These are phyloP conservation scores for Paradoxurus hermaphroditus DNA, from an alignment of 2,113 vertebrate species.

Conservation along the genomic window DNA sequence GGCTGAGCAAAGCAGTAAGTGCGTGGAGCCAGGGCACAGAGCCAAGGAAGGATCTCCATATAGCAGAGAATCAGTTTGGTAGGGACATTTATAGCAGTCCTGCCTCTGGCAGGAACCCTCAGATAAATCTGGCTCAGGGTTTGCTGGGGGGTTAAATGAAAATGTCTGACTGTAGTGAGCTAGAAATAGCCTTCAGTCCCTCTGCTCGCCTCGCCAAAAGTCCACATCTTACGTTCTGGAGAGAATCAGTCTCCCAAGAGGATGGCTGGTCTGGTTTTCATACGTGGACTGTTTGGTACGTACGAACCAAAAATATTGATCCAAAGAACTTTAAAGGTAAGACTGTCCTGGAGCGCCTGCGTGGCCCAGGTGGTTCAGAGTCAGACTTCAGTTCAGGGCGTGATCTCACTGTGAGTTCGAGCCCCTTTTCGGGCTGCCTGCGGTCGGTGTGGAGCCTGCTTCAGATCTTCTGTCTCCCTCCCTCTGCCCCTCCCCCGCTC, in stretches of 20 bases:
- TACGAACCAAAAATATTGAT: background rate
- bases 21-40: background rate
- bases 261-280: background rate
- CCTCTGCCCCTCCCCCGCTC: no score
- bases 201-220: background rate
- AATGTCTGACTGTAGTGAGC: background rate
- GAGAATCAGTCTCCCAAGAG: background rate
- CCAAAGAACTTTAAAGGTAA: background rate
- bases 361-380: no score
- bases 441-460: no score
- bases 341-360: background rate
- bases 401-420: no score
- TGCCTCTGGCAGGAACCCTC: background rate
- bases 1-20: background rate
- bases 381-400: no score
- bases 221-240: background rate
- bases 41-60: rapidly evolving
- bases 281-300: background rate
- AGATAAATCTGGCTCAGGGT: background rate
- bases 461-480: no score
- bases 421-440: no score
- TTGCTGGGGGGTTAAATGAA: background rate
- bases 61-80: background rate
- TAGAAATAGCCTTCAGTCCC: background rate
- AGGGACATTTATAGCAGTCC: background rate